A percentile compares a stretch with the other conserved stretches of the same genome.
These are phyloP conservation scores for Harpalus rubripes DNA, from an alignment of 2,888 invertebrate genomes.

Conservation along the genomic window DNA sequence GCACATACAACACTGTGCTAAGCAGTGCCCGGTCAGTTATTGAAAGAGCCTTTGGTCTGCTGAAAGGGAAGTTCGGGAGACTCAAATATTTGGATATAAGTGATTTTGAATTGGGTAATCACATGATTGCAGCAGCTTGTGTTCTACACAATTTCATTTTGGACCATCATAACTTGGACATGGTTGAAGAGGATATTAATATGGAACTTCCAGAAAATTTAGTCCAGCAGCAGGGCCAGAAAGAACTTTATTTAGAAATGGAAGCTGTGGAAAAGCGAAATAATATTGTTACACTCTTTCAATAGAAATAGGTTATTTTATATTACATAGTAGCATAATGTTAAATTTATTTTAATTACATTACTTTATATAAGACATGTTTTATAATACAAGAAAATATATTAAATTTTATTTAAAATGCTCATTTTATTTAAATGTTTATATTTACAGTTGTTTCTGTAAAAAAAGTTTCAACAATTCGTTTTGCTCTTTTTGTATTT, in stretches of 20 bases:
- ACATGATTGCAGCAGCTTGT: slow-evolving; percentile 58
- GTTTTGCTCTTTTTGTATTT: background rate
- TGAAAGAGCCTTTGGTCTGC: slow-evolving; percentile 58
- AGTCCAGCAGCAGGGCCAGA: background rate
- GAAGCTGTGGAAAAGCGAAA: slow-evolving; percentile 7
- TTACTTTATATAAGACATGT: background rate
- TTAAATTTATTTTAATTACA: slow-evolving; percentile 5
- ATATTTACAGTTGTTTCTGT: background rate
- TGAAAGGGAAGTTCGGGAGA: slow-evolving; percentile 61
- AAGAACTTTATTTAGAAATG: background rate
- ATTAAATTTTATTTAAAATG: background rate
- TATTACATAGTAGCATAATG: background rate
- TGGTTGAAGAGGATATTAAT: slow-evolving; percentile 11
- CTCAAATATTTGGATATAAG: slow-evolving; percentile 59
- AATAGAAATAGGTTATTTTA: background rate
- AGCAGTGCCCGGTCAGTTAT: slow-evolving; percentile 45
- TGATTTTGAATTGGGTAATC: slow-evolving; percentile 6
- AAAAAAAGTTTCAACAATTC: background rate
- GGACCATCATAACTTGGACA: background rate
- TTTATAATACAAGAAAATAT: background rate
- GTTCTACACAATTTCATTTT: slow-evolving; percentile 62
- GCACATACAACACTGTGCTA: slow-evolving; percentile 42
- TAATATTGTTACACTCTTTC: slow-evolving; percentile 6
- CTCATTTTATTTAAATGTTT: slow-evolving; percentile 15
- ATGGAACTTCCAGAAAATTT: slow-evolving; percentile 15